Evolutionary conservation across 1,140 invertebrate genomes (phyloP), one percentile per base, ranked within the genome.

Genomic region (Carposina sasakii): DNA sequence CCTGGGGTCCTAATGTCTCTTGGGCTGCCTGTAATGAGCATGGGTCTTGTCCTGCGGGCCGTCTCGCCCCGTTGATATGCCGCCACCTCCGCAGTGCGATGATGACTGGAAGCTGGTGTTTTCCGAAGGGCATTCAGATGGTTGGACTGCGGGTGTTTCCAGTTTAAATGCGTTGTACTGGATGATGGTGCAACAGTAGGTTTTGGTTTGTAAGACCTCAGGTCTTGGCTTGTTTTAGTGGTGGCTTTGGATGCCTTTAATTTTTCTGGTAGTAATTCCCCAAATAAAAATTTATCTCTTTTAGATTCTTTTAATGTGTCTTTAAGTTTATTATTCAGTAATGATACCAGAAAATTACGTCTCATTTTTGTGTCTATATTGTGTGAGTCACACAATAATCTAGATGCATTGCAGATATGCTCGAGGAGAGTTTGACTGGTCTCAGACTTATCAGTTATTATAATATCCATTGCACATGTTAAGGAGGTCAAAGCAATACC

Each of bases 111-210:
- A n/a, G 33, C 33, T 19, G 33, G 2, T 19, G 33, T 10, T 13
- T 36, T 36, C 33, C 13, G 12, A 13, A 8, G n/a, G 9, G n/a
- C 16, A 36, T 13, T 13, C 33, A 16, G 33, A 36, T 1, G 9
- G n/a, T 13, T 36, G 1, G 33, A 19, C 33, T 36, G 33, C 33
- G n/a, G 33, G 33, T 36, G 33, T 19, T 36, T 36, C 33, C 33
- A 36, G 33, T 36, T 3, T 36, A 13, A 36, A 36, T 36, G 15
- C 15, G 15, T 19, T 16, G 2, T 16, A 16, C 13, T 16, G 16
- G 8, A 16, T 9, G 33, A 19, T 16, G 33, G n/a, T 19, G 33
- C 2, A 8, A 36, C 33, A 16, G 19, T 17, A 3, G 33, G 19
- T 36, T 36, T 36, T 16, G 16, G 33, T 36, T 36, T 36, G n/a